Conservation (phyloP, 2,888 invertebrate genomes). For the Cephus nigrinus region DNA sequence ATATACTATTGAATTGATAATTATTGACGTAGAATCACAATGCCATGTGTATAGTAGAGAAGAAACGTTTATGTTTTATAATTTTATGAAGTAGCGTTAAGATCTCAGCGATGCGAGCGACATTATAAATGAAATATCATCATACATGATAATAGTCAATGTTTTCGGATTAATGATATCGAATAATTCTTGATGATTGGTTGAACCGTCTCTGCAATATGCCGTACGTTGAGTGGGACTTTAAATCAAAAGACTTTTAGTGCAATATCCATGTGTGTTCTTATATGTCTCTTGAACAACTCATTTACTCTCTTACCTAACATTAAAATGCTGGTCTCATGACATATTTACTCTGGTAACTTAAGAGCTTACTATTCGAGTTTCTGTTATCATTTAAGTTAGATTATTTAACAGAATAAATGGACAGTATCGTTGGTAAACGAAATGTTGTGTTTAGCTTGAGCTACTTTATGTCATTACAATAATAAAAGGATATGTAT, state of each 20-base stretch:
- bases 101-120: neutral
- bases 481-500: neutral
- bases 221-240: neutral
- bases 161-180: neutral
- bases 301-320: neutral
- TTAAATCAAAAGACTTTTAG: neutral
- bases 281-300: neutral
- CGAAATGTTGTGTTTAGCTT: neutral
- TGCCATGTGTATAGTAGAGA: conserved; percentile 36
- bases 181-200: neutral
- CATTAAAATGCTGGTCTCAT: neutral
- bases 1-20: neutral
- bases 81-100: conserved; percentile 1
- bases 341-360: neutral
- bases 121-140: neutral
- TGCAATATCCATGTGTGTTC: neutral
- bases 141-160: neutral
- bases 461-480: neutral
- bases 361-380: neutral
- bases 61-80: conserved; percentile 3
- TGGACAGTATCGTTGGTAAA: neutral
- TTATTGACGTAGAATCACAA: conserved; percentile 29
- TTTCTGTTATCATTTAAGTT: neutral
- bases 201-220: neutral
- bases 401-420: neutral